Evolutionary conservation across 1,140 invertebrate genomes (phyloP), one percentile per base, ranked within the genome.

Genomic region (Orussus abietinus): DNA sequence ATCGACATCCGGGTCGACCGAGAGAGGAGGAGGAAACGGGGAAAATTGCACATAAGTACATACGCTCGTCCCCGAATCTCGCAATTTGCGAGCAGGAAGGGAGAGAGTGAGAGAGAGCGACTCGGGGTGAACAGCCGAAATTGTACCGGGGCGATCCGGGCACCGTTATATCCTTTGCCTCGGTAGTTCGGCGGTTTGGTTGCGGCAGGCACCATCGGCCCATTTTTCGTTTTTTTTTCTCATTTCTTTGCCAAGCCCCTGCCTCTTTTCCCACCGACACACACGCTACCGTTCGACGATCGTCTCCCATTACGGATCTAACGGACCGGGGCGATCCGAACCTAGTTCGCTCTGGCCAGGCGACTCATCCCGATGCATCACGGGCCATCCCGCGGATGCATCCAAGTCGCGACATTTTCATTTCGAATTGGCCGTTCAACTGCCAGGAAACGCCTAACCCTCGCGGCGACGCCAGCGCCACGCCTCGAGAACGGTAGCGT

Each of bases 111-210:
- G 35, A 38, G 35, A 46, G 32, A 39, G 11, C 3, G 11, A 12
- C 9, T 4, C 3, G 22, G 17, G 28, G 40, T 32, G 38, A 34
- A 38, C 32, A 40, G 28, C 47, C 47, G 42, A 49, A 49, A 49
- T 49, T 45, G 38, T 57, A 57, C 58, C 53, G 45, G 39, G 34
- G 36, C 38, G 47, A 51, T 54, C 49, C 55, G 44, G 42, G 32
- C 50, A 51, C 55, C 45, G 51, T 54, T 51, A 59, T 58, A 57
- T 55, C 58, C 59, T 58, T 58, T 49, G 40, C 38, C 53, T n/a
- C 22, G 14, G n/a, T n/a, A n/a, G 22, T n/a, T 25, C 22, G 22
- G 22, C n/a, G 6, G 22, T 6, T 25, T n/a, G 22, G 22, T 25
- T 25, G 22, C n/a, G 22, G 22, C 22, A 25, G 6, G 6, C 22